A percentile compares a stretch with the other conserved stretches of the same genome.
Evolutionary conservation across 1,140 invertebrate species (phyloP).

Genomic region (Saxidomus purpurata): DNA sequence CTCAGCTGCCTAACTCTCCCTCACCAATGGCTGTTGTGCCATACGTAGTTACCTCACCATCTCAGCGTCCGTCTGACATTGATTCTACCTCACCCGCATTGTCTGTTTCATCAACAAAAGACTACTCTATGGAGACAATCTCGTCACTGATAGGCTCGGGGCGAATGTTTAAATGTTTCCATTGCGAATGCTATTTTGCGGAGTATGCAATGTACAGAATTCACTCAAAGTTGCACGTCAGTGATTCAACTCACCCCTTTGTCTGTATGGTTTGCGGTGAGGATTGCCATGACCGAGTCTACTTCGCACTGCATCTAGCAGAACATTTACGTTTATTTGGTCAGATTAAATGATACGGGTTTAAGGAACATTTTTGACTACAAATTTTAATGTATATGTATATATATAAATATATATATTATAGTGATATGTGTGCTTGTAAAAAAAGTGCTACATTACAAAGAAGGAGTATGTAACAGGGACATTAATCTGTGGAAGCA

Average conservation of each 20-base stretch:
- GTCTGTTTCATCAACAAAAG: slow-evolving; percentile 64
- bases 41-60: slow-evolving; percentile 46
- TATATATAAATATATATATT: slow-evolving; percentile 18
- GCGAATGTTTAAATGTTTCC: slow-evolving; percentile 80
- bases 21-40: slow-evolving; percentile 39
- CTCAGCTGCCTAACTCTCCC: slow-evolving; percentile 61
- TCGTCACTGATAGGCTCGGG: slow-evolving; percentile 77
- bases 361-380: slow-evolving; percentile 24
- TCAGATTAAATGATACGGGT: slow-evolving; percentile 26
- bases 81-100: slow-evolving; percentile 61
- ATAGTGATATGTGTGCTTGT: neutral
- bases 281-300: slow-evolving; percentile 82
- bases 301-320: slow-evolving; percentile 80
- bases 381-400: slow-evolving; percentile 41
- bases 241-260: slow-evolving; percentile 76
- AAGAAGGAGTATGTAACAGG: neutral
- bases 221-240: slow-evolving; percentile 81
- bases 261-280: slow-evolving; percentile 80
- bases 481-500: neutral
- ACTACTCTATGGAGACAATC: slow-evolving; percentile 76
- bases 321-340: slow-evolving; percentile 78
- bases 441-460: slow-evolving; percentile 5
- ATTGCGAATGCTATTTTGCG: slow-evolving; percentile 83
- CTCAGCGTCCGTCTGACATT: slow-evolving; percentile 21
- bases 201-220: slow-evolving; percentile 83